Base-by-base conservation (phyloP, 2,113 vertebrate species). In the Platichthys stellatus region DNA sequence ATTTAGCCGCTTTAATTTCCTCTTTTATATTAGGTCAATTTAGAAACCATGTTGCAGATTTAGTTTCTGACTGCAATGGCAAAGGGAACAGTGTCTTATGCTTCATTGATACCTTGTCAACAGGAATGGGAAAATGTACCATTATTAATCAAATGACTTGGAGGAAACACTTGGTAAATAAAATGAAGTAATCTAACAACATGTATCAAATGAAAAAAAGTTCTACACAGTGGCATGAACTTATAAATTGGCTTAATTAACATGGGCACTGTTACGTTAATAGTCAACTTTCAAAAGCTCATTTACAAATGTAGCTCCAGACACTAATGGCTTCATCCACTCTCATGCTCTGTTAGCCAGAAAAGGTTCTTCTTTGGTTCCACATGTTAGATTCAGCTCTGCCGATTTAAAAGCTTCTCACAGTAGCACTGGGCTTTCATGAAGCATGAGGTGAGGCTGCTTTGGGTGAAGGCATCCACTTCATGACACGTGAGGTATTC, bases 281-380 rank as follows among this genome's bases (percentile, higher is more conserved):
- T n/a, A 26, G 18, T 40, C 12, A 51, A 43, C n/a, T 43, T 51
- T 62, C 35, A 3, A 23, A 63, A 21, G 8, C 17, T 40, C 4
- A 40, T 63, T 13, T 21, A 63, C 20, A n/a, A 38, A 14, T 23
- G 35, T 14, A 43, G 35, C 11, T 21, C n/a, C n/a, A 63, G 31
- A 40, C 38, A 40, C 15, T 10, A 38, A 18, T n/a, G 31, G 31
- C 35, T 63, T 63, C 28, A 18, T 17, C 60, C 60, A 62, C 60
- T 62, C 38, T 35, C 61, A 40, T 38, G 8, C 5, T 63, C 35
- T 43, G 35, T 43, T 13, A 23, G 13, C n/a, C 38, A 9, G 12
- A 24, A 24, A 24, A 47, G 9, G 40, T 23, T 7, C 13, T 23
- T 76, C 61, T 76, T 66, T 81, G 67, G 67, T 38, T 66, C 26